These are phyloP conservation scores for Oxycera nigricornis DNA, from an alignment of 2,888 invertebrate genomes.

Conservation along the genomic window DNA sequence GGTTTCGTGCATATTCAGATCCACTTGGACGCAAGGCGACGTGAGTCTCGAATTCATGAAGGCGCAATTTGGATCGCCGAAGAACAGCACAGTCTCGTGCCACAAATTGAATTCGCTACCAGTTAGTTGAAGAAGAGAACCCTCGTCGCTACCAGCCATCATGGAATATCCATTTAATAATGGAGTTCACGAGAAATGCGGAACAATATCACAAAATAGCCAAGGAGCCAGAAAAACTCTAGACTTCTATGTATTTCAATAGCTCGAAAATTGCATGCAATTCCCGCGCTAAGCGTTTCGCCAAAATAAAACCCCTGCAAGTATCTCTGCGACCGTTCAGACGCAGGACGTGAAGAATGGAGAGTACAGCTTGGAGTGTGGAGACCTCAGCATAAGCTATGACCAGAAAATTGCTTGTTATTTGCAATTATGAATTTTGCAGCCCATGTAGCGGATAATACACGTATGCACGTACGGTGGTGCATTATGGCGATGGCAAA, in stretches of 20 bases:
- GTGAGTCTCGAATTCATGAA: neutral
- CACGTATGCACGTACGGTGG: neutral
- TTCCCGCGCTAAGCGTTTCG: constrained; percentile 20
- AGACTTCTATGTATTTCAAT: constrained; percentile 32
- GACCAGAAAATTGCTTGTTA: constrained; percentile 33
- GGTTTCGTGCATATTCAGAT: neutral
- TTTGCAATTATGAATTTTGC: constrained; percentile 28
- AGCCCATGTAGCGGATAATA: neutral
- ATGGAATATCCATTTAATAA: constrained; percentile 18
- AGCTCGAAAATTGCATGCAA: constrained; percentile 35
- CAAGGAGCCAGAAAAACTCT: neutral
- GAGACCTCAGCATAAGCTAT: neutral
- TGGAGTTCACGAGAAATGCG: neutral
- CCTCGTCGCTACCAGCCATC: neutral
- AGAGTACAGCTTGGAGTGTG: no score
- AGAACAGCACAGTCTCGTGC: constrained; percentile 36
- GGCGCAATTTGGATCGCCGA: constrained; percentile 11
- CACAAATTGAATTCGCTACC: constrained; percentile 37
- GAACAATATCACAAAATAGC: constrained; percentile 25
- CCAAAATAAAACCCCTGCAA: neutral
- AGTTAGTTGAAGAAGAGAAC: neutral
- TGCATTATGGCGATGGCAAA: constrained; percentile 34
- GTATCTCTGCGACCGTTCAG: neutral
- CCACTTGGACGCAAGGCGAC: neutral
- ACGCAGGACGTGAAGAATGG: neutral